phyloP scores from a whole-genome alignment of 2,888 invertebrate genomes.

The Eilema caniola region DNA sequence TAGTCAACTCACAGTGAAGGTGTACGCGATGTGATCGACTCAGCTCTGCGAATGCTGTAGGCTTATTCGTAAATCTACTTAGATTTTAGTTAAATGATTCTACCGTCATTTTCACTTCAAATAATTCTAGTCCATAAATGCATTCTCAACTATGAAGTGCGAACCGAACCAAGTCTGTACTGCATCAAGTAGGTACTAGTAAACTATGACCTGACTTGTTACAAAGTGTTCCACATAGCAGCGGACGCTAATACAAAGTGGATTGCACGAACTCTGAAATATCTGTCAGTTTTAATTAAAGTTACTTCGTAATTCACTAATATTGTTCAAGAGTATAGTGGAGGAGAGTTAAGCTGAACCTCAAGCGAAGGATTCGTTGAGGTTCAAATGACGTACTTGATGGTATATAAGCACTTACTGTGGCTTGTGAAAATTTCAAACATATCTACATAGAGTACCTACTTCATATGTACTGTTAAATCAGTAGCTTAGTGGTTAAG shows the following conservation, averaged over 20 bases:
- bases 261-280: slow-evolving; percentile 27
- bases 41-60: too few relatives aligned
- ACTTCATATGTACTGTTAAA: too few relatives aligned
- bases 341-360: background rate
- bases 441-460: too few relatives aligned
- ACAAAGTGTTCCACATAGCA: slow-evolving; percentile 42
- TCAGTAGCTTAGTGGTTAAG: too few relatives aligned
- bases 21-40: too few relatives aligned
- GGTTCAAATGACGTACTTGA: too few relatives aligned
- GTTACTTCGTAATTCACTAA: background rate
- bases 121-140: background rate
- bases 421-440: too few relatives aligned
- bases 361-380: too few relatives aligned
- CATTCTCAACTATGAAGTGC: slow-evolving; percentile 31
- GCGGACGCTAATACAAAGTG: slow-evolving; percentile 38
- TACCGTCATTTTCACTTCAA: background rate
- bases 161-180: slow-evolving; percentile 27
- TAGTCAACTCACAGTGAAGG: too few relatives aligned
- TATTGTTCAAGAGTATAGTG: background rate
- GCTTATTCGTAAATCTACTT: too few relatives aligned
- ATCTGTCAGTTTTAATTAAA: slow-evolving; percentile 24
- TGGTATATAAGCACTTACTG: too few relatives aligned
- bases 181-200: slow-evolving; percentile 39
- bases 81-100: too few relatives aligned
- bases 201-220: slow-evolving; percentile 44